These are phyloP conservation scores for Alethe diademata DNA, from an alignment of 2,113 vertebrate genomes.

Conservation along the genomic window DNA sequence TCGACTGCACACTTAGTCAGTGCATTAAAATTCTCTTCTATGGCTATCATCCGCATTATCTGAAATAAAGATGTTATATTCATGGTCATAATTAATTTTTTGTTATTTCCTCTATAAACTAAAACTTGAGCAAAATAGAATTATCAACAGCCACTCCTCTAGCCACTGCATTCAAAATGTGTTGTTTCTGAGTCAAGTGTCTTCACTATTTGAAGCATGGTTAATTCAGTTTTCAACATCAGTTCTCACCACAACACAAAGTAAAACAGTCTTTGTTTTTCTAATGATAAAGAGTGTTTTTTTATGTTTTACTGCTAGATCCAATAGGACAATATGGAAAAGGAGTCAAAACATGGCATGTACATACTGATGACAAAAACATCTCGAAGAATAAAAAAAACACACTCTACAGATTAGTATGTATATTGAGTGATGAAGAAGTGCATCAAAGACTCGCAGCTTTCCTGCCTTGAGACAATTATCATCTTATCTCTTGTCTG, in stretches of 20 bases:
- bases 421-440: neutral
- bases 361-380: neutral
- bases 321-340: neutral
- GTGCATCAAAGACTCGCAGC: neutral
- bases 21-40: conserved; percentile 73
- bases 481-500: neutral
- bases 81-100: neutral
- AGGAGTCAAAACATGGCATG: neutral
- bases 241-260: neutral
- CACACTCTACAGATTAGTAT: neutral
- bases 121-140: neutral
- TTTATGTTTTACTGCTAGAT: neutral
- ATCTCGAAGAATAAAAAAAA: neutral
- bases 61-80: conserved; percentile 60
- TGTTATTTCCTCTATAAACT: neutral
- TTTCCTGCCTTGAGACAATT: neutral
- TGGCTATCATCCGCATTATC: conserved; percentile 80
- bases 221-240: neutral
- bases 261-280: neutral
- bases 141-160: neutral
- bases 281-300: neutral
- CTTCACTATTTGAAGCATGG: neutral
- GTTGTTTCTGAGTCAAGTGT: neutral
- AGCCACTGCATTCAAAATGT: neutral
- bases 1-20: conserved; percentile 80